Evolutionary conservation across 2,888 invertebrate genomes (phyloP).

Genomic region (Ametastegia equiseti): DNA sequence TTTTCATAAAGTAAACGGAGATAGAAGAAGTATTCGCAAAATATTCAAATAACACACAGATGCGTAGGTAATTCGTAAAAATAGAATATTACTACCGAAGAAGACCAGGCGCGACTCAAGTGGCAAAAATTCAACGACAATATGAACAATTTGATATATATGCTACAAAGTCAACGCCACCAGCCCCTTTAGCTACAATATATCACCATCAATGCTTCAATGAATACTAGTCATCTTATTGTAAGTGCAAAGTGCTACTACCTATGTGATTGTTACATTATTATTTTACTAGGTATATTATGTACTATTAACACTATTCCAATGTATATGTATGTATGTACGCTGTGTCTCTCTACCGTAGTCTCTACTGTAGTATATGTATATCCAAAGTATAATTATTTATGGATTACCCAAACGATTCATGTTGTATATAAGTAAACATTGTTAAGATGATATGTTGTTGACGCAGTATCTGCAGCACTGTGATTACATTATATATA

Average conservation of each 20-base stretch:
- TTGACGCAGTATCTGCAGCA: slow-evolving; percentile 68
- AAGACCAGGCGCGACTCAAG: slow-evolving; percentile 65
- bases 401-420: slow-evolving; percentile 43
- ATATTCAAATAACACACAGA: slow-evolving; percentile 34
- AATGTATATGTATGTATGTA: slow-evolving; percentile 54
- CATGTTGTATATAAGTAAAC: slow-evolving; percentile 56
- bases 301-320: slow-evolving; percentile 53
- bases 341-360: slow-evolving; percentile 43
- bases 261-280: slow-evolving; percentile 47
- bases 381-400: slow-evolving; percentile 28
- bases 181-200: slow-evolving; percentile 58
- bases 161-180: slow-evolving; percentile 52
- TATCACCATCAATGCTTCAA: slow-evolving; percentile 66
- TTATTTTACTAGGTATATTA: slow-evolving; percentile 36
- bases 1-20: too few species aligned
- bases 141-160: slow-evolving; percentile 45
- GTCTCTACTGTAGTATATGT: slow-evolving; percentile 51
- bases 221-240: slow-evolving; percentile 55
- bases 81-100: slow-evolving; percentile 63
- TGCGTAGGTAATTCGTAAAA: slow-evolving; percentile 52
- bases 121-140: slow-evolving; percentile 55
- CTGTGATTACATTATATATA: slow-evolving; percentile 65
- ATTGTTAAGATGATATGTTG: slow-evolving; percentile 69
- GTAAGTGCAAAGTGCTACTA: slow-evolving; percentile 45
- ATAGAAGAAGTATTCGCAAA: slow-evolving; percentile 23